Percentiles rank a stretch among this genome's conserved stretches.
phyloP scores from a whole-genome alignment of 1,140 invertebrate species.

The Drosophila neocordata region DNA sequence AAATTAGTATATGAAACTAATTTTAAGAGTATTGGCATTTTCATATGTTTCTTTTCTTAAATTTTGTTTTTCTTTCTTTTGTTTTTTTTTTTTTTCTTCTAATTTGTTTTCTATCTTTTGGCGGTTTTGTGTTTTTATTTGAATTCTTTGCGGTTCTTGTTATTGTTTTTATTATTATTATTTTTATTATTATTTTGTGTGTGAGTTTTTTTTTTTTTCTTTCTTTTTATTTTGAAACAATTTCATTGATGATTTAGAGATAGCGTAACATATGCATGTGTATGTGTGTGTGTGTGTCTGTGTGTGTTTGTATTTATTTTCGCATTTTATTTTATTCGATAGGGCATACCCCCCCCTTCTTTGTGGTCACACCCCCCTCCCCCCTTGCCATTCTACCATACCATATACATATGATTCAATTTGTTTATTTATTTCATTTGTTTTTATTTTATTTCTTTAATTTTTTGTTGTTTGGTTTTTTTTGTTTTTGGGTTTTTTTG shows the following conservation, averaged over 20 bases:
- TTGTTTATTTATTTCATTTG: slow-evolving; percentile 56
- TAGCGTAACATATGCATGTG: slow-evolving; percentile 27
- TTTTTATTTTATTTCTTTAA: background rate
- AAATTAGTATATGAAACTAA: no score
- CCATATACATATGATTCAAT: slow-evolving; percentile 35
- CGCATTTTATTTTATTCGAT: slow-evolving; percentile 29
- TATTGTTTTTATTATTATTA: slow-evolving; percentile 29
- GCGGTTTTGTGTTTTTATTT: slow-evolving; percentile 14
- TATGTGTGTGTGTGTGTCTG: slow-evolving; percentile 36
- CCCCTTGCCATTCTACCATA: background rate
- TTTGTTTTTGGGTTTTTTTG: slow-evolving; percentile 1
- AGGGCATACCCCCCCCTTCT: slow-evolving; percentile 29
- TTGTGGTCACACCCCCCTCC: background rate
- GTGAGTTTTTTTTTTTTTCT: slow-evolving; percentile 34
- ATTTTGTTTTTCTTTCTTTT: slow-evolving; percentile 17
- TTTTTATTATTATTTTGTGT: slow-evolving; percentile 13
- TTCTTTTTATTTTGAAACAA: slow-evolving; percentile 55
- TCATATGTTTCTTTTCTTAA: background rate
- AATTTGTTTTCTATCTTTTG: slow-evolving; percentile 49
- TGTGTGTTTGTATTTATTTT: slow-evolving; percentile 42
- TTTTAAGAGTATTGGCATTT: background rate
- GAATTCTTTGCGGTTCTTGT: background rate
- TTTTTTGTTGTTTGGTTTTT: slow-evolving; percentile 4
- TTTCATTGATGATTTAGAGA: slow-evolving; percentile 76
- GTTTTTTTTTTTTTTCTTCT: slow-evolving; percentile 22